These are phyloP conservation scores for Ganaspis sp. DNA, from an alignment of 1,140 invertebrate species.

Conservation along the genomic window DNA sequence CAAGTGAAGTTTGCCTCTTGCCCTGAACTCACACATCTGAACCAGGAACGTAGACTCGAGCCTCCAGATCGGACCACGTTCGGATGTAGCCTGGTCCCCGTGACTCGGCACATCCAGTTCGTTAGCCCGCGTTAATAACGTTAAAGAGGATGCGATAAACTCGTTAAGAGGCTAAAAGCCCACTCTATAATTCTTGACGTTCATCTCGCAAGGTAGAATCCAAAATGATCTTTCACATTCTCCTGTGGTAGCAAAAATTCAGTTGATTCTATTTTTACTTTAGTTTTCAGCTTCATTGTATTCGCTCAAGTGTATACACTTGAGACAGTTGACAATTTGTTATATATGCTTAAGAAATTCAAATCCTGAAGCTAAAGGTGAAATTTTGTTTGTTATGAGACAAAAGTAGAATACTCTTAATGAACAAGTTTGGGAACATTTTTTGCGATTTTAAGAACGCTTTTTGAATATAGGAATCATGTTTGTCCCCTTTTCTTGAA, in stretches of 20 bases:
- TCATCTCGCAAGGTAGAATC: not conserved
- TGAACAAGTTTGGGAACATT: too few relatives aligned
- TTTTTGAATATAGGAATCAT: too few relatives aligned
- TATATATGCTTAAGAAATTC: too few relatives aligned
- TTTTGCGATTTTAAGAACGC: too few relatives aligned
- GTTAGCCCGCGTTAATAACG: slow-evolving; percentile 71
- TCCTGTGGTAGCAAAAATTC: not conserved
- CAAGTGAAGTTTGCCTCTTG: slow-evolving; percentile 46
- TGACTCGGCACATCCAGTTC: slow-evolving; percentile 71
- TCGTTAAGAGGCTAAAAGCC: slow-evolving; percentile 62
- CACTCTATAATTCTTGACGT: not conserved
- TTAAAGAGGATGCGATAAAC: slow-evolving; percentile 68
- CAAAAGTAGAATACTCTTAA: too few relatives aligned
- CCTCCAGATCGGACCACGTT: slow-evolving; percentile 43
- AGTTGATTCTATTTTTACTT: too few relatives aligned
- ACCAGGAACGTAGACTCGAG: slow-evolving; percentile 37
- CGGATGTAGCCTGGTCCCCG: slow-evolving; percentile 41
- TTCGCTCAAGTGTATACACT: too few relatives aligned
- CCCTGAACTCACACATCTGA: slow-evolving; percentile 47
- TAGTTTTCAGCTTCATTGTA: too few relatives aligned
- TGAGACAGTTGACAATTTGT: too few relatives aligned
- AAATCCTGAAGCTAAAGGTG: too few relatives aligned
- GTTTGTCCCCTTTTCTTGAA: too few relatives aligned
- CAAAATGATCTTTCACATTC: not conserved
- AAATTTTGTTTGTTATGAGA: too few relatives aligned